These are phyloP conservation scores for Empidonax traillii DNA, from an alignment of 2,113 vertebrate species.

Conservation along the genomic window DNA sequence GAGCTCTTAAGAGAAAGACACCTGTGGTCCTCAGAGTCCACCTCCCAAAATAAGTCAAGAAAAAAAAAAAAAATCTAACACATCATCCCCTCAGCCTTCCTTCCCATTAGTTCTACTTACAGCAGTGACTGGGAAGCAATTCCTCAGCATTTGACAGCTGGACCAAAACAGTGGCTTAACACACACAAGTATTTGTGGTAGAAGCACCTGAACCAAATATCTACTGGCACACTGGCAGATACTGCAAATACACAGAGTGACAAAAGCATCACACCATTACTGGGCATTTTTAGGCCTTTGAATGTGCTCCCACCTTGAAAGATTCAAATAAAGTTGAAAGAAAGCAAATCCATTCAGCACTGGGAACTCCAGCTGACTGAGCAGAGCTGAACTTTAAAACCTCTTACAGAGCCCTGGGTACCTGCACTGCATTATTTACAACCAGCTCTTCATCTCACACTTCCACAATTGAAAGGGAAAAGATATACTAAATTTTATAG, in stretches of 20 bases:
- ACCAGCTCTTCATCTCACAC: background rate
- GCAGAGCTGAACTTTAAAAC: background rate
- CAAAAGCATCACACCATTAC: background rate
- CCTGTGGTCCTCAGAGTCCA: background rate
- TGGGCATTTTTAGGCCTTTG: background rate
- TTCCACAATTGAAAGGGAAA: background rate
- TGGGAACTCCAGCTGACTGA: background rate
- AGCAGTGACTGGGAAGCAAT: background rate
- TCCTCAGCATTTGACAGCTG: background rate
- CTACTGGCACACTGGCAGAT: background rate
- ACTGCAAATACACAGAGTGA: background rate
- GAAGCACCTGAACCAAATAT: background rate
- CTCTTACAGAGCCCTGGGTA: background rate
- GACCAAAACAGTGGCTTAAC: background rate
- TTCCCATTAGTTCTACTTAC: background rate
- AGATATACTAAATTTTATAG: rapidly evolving
- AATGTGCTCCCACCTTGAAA: background rate
- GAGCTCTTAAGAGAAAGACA: background rate
- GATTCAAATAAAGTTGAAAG: background rate
- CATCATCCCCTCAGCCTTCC: background rate
- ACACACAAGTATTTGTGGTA: background rate
- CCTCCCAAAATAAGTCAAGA: background rate
- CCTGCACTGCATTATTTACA: background rate
- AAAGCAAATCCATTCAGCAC: background rate
- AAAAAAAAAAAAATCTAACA: background rate